A percentile compares a stretch with the other conserved stretches of the same genome.
Evolutionary conservation across 2,797 vertebrate species (phyloP).

Genomic region (Fistularia commersonii): DNA sequence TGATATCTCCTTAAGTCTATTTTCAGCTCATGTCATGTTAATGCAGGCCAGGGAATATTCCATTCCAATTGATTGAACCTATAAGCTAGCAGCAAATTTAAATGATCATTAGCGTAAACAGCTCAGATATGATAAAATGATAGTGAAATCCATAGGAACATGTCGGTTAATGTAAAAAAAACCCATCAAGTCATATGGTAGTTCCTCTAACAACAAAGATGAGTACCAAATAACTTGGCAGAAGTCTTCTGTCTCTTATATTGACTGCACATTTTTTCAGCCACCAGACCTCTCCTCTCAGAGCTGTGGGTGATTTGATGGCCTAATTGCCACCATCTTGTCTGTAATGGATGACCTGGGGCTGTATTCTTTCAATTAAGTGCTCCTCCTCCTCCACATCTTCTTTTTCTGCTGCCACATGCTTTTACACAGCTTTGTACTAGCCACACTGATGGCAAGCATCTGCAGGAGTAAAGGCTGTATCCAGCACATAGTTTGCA

Average conservation of each 20-base stretch:
- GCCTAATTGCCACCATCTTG: slow-evolving; percentile 74
- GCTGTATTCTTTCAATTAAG: slow-evolving; percentile 72
- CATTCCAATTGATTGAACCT: not conserved
- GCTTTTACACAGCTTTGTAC: slow-evolving; percentile 44
- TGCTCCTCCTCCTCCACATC: slow-evolving; percentile 30
- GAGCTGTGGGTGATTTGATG: slow-evolving; percentile 59
- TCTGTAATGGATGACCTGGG: slow-evolving; percentile 70
- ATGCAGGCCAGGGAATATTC: slow-evolving; percentile 2
- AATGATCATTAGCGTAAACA: too few species aligned
- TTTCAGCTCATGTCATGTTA: slow-evolving; percentile 29
- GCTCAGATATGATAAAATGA: too few species aligned
- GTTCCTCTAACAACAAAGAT: slow-evolving; percentile 28
- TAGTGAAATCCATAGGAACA: not conserved
- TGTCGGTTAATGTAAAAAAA: not conserved
- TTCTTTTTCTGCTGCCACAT: slow-evolving; percentile 34
- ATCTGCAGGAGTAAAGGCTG: slow-evolving; percentile 35
- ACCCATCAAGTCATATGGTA: not conserved
- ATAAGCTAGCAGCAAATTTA: not conserved
- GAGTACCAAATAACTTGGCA: slow-evolving; percentile 27
- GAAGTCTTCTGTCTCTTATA: slow-evolving; percentile 28
- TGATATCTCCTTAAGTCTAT: slow-evolving; percentile 39
- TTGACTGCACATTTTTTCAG: slow-evolving; percentile 44
- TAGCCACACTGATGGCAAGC: slow-evolving; percentile 23
- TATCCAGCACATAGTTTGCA: slow-evolving; percentile 11
- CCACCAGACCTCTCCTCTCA: slow-evolving; percentile 24